Evolutionary conservation across 2,113 vertebrate species (phyloP), one percentile per base, ranked within the genome.

Genomic region (Gavia stellata): DNA sequence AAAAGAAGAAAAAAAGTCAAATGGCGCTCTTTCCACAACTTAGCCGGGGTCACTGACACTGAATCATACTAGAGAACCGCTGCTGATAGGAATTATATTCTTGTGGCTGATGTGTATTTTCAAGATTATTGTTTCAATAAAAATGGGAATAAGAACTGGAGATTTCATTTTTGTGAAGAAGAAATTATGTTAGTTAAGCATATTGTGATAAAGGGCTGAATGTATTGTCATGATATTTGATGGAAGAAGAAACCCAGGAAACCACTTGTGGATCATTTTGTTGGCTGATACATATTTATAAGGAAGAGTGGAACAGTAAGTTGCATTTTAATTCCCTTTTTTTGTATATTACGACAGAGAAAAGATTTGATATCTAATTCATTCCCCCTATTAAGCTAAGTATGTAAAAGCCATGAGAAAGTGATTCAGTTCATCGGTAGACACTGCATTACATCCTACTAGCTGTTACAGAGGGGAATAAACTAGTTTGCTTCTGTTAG

Each of bases 361-460:
- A 28, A 53, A 79, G 12, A 58, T 31, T 61, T 50, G 5, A 18
- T 63, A 59, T n/a, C 21, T 26, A 59, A 28, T 0, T 0, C 6
- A 17, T 58, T 8, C 1, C 3, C 1, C 7, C 21, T 86, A 58
- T 75, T 65, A 49, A 81, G 11, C 9, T 29, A 34, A 52, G 28
- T 58, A 10, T n/a, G 12, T 40, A 68, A 75, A 12, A 75, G 9
- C n/a, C 24, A 10, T 34, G 28, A 16, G 17, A 73, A 88, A 56
- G 19, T 23, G 31, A 65, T 52, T 86, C 36, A 20, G 36, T 44
- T 74, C 44, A 45, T 20, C 3, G 1, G 12, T 9, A 72, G 66
- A 36, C 17, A 13, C 8, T 49, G 7, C 18, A 16, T 58, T 71
- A 19, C 26, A 25, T 59, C 25, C 81, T 77, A 9, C 9, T 34